Percentiles rank a stretch among this genome's conserved stretches.
These are phyloP conservation scores for Cairina moschata DNA, from an alignment of 2,113 vertebrate species.

Conservation along the genomic window DNA sequence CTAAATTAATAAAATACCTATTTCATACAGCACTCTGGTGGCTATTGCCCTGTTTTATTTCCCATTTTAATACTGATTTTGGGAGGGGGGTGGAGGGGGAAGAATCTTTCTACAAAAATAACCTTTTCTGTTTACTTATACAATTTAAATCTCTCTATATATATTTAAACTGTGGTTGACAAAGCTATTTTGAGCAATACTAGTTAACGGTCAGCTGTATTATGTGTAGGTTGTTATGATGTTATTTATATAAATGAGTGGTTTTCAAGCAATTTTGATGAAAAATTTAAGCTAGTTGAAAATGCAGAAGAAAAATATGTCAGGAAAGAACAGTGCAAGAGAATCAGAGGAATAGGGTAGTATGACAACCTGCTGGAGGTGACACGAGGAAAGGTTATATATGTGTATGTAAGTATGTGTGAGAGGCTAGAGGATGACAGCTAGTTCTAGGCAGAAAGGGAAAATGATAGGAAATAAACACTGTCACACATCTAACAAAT, in stretches of 20 bases:
- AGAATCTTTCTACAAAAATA: neutral
- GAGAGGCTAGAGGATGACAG: neutral
- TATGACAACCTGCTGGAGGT: neutral
- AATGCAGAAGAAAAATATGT: neutral
- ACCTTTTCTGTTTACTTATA: neutral
- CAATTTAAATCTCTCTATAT: too few species aligned
- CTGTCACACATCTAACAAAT: neutral
- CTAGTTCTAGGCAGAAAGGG: neutral
- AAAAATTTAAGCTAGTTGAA: neutral
- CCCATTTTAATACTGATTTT: neutral
- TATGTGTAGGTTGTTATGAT: neutral
- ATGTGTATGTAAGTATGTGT: neutral
- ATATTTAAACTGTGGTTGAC: neutral
- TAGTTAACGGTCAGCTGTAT: rapidly evolving
- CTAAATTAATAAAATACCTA: neutral
- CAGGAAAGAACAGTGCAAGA: neutral
- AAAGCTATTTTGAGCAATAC: neutral
- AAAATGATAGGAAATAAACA: neutral
- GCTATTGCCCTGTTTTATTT: neutral
- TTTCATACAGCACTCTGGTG: neutral
- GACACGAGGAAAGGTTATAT: neutral
- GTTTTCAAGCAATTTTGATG: neutral
- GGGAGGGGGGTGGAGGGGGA: neutral
- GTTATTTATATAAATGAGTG: neutral
- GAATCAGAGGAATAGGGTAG: neutral